Base-by-base conservation (phyloP, 2,797 vertebrate species). In the Hyperoplus immaculatus region DNA sequence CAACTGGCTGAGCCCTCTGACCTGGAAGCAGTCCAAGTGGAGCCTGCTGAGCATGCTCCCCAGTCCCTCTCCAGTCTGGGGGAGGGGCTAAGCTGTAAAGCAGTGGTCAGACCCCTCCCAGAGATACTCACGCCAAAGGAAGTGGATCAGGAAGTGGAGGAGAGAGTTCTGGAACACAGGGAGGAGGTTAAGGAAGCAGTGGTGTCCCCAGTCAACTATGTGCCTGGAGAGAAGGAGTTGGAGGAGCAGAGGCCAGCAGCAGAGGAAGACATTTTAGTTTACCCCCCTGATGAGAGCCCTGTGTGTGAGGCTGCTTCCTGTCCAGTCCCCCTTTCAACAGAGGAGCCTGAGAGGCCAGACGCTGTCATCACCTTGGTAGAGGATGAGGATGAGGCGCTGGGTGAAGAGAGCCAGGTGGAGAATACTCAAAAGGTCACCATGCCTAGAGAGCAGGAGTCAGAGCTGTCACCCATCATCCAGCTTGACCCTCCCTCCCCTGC, bases 21-120 rank as follows among this genome's bases (percentile, higher is more conserved):
- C 83, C 93, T 97, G 69, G 93, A 97, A 93, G 93, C 97, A 63
- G 96, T 99, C 93, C 97, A 96, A 90, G 92, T 91, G 7, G 91
- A 95, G n/a, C 94, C 96, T 50, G 93, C 95, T 38, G 96, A 95
- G 81, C 96, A 96, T 1, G 95, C 95, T 93, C 97, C 94, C 1
- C 95, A 95, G 72, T 93, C 96, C 69, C 94, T 97, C 81, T 93
- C 95, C 38, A 91, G 92, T 1, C 72, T 96, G 14, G 94, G 87
- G 61, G 95, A 94, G 45, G 95, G 91, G 21, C 77, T 94, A 16
- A 90, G 88, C 72, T 94, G 93, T 67, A 90, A 94, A 71, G 93
- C 88, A 4, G 87, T 89, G 83, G 87, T 94, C 72, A 89, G 92
- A 89, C 92, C 87, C 64, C 93, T 87, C 56, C 80, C 67, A 47